A percentile compares a stretch with the other conserved stretches of the same genome.
Conservation (phyloP, 2,113 vertebrate species). For the Trachemys scripta region DNA sequence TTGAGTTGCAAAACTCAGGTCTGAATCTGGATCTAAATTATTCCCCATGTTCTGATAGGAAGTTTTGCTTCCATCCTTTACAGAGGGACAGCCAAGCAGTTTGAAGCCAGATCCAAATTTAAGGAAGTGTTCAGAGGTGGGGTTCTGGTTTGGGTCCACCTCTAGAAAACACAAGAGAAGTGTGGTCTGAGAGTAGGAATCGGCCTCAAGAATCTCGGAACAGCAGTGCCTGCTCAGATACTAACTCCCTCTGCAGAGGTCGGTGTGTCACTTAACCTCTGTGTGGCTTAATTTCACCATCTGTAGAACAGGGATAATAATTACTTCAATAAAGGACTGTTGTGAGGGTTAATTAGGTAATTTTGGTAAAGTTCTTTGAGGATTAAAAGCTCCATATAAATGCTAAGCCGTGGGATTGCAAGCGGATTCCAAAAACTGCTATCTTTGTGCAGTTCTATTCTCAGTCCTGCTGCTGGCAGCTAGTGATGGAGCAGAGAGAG, state of each 20-base stretch:
- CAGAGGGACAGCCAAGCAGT: background rate
- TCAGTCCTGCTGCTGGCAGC: background rate
- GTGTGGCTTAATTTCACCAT: background rate
- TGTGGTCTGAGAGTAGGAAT: background rate
- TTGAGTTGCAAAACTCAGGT: conserved; percentile 1
- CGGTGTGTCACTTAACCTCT: background rate
- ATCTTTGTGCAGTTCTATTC: background rate
- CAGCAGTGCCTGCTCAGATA: background rate
- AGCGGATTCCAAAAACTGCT: background rate
- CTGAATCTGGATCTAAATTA: conserved; percentile 5
- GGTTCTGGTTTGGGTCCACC: background rate
- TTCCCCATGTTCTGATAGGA: background rate
- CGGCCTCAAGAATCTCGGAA: background rate
- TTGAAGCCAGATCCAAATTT: background rate
- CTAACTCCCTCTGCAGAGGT: background rate
- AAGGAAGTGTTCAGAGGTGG: background rate
- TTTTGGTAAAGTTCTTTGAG: background rate
- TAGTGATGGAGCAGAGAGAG: background rate
- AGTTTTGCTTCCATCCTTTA: background rate
- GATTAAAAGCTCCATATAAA: background rate
- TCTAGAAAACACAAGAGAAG: background rate
- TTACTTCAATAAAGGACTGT: background rate
- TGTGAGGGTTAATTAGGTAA: background rate
- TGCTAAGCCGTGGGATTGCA: background rate
- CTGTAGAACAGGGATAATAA: background rate